phyloP scores from a whole-genome alignment of 2,113 vertebrate species.

The Girardinichthys multiradiatus region DNA sequence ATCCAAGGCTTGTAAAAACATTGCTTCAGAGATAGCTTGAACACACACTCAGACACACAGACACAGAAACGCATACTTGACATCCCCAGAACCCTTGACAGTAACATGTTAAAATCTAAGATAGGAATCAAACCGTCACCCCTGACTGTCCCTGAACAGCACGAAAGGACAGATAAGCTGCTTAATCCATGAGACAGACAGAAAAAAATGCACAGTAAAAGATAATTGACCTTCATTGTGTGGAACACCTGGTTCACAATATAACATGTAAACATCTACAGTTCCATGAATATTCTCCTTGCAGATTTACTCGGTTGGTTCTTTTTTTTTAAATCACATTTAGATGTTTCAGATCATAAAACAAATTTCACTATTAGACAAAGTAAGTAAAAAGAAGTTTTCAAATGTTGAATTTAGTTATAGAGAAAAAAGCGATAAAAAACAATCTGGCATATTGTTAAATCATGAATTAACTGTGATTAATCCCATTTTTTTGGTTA shows the following conservation, averaged over 20 bases:
- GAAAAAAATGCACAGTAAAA: neutral
- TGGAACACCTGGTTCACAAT: conserved; percentile 31
- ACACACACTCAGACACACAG: conserved; percentile 10
- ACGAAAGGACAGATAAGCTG: conserved; percentile 5
- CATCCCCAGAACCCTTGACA: neutral
- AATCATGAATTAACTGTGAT: no score
- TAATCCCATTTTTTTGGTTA: no score
- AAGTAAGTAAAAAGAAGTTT: no score
- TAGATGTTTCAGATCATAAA: neutral
- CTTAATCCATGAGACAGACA: neutral
- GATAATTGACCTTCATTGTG: neutral
- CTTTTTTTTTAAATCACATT: neutral
- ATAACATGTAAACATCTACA: neutral
- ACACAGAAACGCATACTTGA: neutral
- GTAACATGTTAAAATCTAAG: neutral
- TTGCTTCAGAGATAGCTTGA: conserved; percentile 23
- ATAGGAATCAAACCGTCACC: conserved; percentile 22
- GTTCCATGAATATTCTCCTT: neutral
- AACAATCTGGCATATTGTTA: no score
- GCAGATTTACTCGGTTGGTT: neutral
- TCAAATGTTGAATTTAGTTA: no score
- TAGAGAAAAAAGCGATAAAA: no score
- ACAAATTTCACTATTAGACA: no score
- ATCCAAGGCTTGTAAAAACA: conserved; percentile 73
- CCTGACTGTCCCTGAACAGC: neutral